phyloP scores from a whole-genome alignment of 2,888 invertebrate genomes.

The Ormyrus nitidulus region DNA sequence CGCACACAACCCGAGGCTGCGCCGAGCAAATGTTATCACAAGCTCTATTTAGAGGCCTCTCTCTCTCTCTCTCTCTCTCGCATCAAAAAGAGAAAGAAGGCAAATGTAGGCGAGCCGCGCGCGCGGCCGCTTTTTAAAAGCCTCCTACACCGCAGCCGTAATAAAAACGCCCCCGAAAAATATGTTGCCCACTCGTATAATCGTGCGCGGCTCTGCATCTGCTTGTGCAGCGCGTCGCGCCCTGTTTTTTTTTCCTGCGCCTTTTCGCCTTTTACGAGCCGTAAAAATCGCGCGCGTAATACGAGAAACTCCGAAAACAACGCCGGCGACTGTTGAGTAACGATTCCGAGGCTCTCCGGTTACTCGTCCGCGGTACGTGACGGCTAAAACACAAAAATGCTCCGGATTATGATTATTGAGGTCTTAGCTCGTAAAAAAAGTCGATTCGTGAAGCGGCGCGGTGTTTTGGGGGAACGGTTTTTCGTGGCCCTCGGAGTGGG shows the following conservation, averaged over 20 bases:
- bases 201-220: neutral
- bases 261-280: constrained; percentile 27
- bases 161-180: constrained; percentile 13
- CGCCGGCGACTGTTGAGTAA: constrained; percentile 31
- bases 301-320: constrained; percentile 28
- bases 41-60: too few relatives aligned
- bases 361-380: constrained; percentile 9
- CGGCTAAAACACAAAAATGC: too few relatives aligned
- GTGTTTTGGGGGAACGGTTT: too few relatives aligned
- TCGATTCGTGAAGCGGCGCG: too few relatives aligned
- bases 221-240: neutral
- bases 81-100: too few relatives aligned
- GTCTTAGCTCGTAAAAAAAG: too few relatives aligned
- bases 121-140: neutral
- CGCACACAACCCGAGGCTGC: neutral
- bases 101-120: too few relatives aligned
- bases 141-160: neutral
- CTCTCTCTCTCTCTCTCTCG: too few relatives aligned
- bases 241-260: neutral
- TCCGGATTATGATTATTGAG: too few relatives aligned
- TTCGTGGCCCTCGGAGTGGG: too few relatives aligned
- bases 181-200: constrained; percentile 32
- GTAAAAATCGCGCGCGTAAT: constrained; percentile 45
- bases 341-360: constrained; percentile 32
- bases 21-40: too few relatives aligned